Conservation (phyloP, 1,140 invertebrate genomes). For the Danaus plexippus region DNA sequence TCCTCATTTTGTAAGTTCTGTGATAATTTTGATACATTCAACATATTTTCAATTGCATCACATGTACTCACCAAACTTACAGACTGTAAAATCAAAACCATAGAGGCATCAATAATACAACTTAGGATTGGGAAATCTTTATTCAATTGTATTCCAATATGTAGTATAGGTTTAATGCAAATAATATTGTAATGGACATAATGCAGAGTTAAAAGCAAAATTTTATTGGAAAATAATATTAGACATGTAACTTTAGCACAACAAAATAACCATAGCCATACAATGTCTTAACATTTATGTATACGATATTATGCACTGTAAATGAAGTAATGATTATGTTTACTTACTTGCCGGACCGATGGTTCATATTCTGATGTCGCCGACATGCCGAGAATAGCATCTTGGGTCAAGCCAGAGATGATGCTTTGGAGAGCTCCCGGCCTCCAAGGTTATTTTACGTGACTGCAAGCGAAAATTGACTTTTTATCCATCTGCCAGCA, state of each 20-base stretch:
- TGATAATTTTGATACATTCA: conserved; percentile 9
- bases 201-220: too few relatives aligned
- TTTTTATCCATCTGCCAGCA: conserved; percentile 55
- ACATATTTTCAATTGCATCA: conserved; percentile 17
- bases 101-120: conserved; percentile 53
- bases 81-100: conserved; percentile 18
- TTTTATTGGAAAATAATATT: too few relatives aligned
- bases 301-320: conserved; percentile 3
- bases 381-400: conserved; percentile 71
- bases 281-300: background rate
- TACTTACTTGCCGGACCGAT: conserved; percentile 69
- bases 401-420: conserved; percentile 69
- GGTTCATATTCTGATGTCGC: conserved; percentile 68
- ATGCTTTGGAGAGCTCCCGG: conserved; percentile 54
- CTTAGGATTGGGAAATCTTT: conserved; percentile 35
- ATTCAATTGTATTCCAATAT: conserved; percentile 21
- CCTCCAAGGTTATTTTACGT: conserved; percentile 58
- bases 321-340: conserved; percentile 3
- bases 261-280: too few relatives aligned
- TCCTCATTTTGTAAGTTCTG: conserved; percentile 16
- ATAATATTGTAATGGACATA: too few relatives aligned
- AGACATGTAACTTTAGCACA: too few relatives aligned
- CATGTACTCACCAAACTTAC: conserved; percentile 25
- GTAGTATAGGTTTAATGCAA: too few relatives aligned
- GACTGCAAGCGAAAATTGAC: conserved; percentile 68